These are phyloP conservation scores for Spodoptera exigua DNA, from an alignment of 2,888 invertebrate species.

Conservation along the genomic window DNA sequence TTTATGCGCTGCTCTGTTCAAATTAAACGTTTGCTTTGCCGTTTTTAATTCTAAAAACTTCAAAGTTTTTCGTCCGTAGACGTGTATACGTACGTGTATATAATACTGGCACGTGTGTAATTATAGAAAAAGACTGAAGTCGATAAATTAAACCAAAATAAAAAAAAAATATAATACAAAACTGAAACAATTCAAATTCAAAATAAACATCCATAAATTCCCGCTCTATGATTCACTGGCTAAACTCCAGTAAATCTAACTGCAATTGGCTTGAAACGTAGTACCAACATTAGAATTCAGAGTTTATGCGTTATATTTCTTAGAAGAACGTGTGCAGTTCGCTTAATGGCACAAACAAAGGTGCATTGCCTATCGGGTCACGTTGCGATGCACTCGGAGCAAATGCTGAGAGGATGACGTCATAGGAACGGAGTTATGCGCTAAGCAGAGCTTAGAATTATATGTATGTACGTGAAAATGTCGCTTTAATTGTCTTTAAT, in stretches of 20 bases:
- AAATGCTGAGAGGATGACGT: conserved; percentile 43
- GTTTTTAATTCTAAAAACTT: too few species aligned
- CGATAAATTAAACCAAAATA: too few species aligned
- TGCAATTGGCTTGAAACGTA: conserved; percentile 39
- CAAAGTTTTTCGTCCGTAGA: too few species aligned
- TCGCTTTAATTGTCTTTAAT: conserved; percentile 1
- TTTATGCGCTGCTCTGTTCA: too few species aligned
- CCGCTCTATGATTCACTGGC: conserved; percentile 34
- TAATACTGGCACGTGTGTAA: too few species aligned
- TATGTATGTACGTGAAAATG: conserved; percentile 9
- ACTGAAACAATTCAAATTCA: background rate
- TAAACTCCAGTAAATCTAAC: conserved; percentile 24
- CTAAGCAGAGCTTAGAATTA: background rate
- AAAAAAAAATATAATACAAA: too few species aligned
- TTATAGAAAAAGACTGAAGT: too few species aligned
- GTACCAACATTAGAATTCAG: conserved; percentile 41
- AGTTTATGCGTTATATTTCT: conserved; percentile 53
- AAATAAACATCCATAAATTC: conserved; percentile 25
- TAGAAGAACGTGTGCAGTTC: conserved; percentile 52
- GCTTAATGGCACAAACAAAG: conserved; percentile 51
- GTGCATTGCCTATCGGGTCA: conserved; percentile 56
- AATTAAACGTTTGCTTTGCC: too few species aligned
- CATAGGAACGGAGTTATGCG: conserved; percentile 19
- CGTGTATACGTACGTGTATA: too few species aligned
- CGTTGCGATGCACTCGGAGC: conserved; percentile 49